Base-by-base conservation (phyloP, 2,797 vertebrate species). In the Sphaeramia orbicularis region DNA sequence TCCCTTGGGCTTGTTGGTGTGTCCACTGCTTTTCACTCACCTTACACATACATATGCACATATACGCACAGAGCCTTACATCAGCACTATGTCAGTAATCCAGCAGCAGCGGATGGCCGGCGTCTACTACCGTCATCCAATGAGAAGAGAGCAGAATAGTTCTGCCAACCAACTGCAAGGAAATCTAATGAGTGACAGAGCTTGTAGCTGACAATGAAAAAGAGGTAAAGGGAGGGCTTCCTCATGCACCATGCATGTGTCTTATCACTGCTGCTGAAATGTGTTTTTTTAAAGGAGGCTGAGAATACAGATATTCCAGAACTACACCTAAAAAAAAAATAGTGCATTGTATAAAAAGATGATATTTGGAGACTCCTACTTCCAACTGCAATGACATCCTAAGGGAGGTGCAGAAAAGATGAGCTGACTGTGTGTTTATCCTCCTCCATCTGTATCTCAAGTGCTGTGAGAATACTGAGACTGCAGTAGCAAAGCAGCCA, bases 401-500 rank as follows among this genome's bases (percentile, higher is more conserved):
- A 16, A 59, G n/a, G 15, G 16, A 16, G 42, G 24, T 27, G 50
- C 21, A 36, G 48, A n/a, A 24, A 48, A 50, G n/a, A 55, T 21
- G 41, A 54, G 37, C 14, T 66, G 65, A 70, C 19, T 61, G 49
- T 57, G 63, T 77, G 78, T 84, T 71, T 50, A 78, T 82, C 71
- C 72, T 73, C 76, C 75, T 80, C 66, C 60, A 53, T 83, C 77
- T 76, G 51, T 49, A 59, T 50, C 62, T 76, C 60, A 27, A 79
- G 80, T 64, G 81, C 62, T 82, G 77, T 37, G 83, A 80, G 77
- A 74, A 73, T 58, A 78, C 53, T 52, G 79, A 84, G 78, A 92
- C 89, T 92, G 91, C 91, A 84, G 91, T 89, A 81, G 77, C 74
- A 42, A 16, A 38, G 66, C 71, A 24, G 74, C 91, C 91, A 91